Evolutionary conservation across 2,888 invertebrate species (phyloP).

Genomic region (Brachycybe producta): DNA sequence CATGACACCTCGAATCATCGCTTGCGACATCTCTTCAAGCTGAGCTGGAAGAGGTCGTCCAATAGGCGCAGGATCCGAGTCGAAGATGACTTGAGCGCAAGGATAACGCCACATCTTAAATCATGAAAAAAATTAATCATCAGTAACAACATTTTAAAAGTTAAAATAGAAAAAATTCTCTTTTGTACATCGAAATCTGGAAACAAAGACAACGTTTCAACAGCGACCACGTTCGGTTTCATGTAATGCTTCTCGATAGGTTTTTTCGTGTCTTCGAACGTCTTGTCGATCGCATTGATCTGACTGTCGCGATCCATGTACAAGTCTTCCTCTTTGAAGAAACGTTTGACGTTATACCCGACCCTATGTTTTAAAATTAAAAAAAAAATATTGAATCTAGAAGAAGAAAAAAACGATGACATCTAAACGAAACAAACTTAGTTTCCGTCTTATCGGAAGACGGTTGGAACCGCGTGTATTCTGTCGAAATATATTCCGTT

Average conservation of each 20-base stretch:
- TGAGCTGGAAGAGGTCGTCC: constrained; percentile 76
- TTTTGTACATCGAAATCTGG: constrained; percentile 71
- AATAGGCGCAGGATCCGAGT: constrained; percentile 89
- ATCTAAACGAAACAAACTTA: constrained; percentile 41
- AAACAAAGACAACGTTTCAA: constrained; percentile 74
- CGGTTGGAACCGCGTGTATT: constrained; percentile 93
- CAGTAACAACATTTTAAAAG: not conserved
- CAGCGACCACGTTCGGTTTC: constrained; percentile 84
- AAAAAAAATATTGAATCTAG: not conserved
- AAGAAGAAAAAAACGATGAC: not conserved
- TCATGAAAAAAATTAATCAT: constrained; percentile 15
- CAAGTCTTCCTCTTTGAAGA: constrained; percentile 70
- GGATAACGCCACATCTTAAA: constrained; percentile 85
- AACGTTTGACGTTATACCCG: constrained; percentile 94
- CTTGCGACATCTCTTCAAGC: constrained; percentile 95
- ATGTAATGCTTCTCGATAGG: constrained; percentile 86
- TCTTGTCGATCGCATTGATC: constrained; percentile 92
- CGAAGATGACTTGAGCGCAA: constrained; percentile 92
- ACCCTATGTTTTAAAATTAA: constrained; percentile 41
- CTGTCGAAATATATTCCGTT: constrained; percentile 98
- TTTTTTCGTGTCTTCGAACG: constrained; percentile 79
- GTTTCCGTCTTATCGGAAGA: constrained; percentile 96
- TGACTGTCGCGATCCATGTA: constrained; percentile 96
- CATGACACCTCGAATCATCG: constrained; percentile 99
- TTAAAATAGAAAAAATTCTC: not conserved